These are phyloP conservation scores for Anolis carolinensis DNA, from an alignment of 2,113 vertebrate genomes.

Conservation along the genomic window DNA sequence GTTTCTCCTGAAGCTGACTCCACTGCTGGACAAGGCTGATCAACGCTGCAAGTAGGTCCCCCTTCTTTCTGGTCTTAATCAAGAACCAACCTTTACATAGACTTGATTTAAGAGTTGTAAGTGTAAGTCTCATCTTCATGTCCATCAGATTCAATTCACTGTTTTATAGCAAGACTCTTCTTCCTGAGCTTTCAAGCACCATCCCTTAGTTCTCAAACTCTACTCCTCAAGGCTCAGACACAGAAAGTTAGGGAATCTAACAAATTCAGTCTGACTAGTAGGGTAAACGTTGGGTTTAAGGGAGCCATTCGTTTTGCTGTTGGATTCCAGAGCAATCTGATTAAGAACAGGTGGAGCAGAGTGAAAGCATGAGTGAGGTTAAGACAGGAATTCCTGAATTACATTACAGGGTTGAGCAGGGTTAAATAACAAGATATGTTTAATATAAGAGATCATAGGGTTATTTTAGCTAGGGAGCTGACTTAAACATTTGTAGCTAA, in stretches of 20 bases:
- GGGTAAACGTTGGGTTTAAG: not conserved
- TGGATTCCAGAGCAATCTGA: not conserved
- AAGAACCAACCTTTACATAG: not conserved
- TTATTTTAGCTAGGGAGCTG: not conserved
- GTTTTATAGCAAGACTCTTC: too few species aligned
- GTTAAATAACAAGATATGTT: not conserved
- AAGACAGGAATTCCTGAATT: not conserved
- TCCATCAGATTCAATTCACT: not conserved
- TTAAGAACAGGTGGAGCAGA: not conserved
- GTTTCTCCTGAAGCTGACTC: conserved; percentile 92
- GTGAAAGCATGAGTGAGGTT: not conserved
- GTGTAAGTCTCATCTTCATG: not conserved
- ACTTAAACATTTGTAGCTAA: too few species aligned
- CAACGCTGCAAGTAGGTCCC: conserved; percentile 94
- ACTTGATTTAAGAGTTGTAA: not conserved
- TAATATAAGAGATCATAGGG: not conserved
- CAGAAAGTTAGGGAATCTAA: not conserved
- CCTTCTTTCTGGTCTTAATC: not conserved
- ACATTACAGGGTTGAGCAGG: not conserved
- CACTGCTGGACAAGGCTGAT: conserved; percentile 94
- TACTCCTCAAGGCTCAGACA: too few species aligned
- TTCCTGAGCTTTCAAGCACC: not conserved
- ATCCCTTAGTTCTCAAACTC: not conserved
- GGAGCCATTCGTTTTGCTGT: not conserved
- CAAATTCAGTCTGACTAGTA: not conserved